Base-by-base conservation (phyloP, 2,113 vertebrate genomes). In the Microcebus griseorufus region DNA sequence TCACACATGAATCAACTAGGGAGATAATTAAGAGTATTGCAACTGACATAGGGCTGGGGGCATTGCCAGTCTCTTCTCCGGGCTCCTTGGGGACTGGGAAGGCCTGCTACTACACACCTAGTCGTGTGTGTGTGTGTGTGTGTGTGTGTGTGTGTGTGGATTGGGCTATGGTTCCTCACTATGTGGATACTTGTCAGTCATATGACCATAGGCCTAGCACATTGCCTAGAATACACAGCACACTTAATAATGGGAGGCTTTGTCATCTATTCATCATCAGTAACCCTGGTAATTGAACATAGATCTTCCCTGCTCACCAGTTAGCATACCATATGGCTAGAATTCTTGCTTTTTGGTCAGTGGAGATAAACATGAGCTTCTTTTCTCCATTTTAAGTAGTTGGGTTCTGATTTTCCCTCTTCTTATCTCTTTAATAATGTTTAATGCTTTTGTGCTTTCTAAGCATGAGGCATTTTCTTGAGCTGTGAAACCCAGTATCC, bases 301-400 rank as follows among this genome's bases (percentile, higher is more conserved):
- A 32, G 18, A 10, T 3, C 67, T 4, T 64, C 51, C 9, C 5
- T 4, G n/a, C 14, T 53, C 58, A 5, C 32, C 0, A 0, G 12
- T 10, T 6, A 72, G 58, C 1, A 0, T 70, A 17, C 53, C 23
- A 12, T 6, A 3, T n/a, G 37, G 25, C 69, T 34, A 8, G 16
- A 34, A 48, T 16, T 18, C 75, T 39, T 69, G 60, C 58, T 23
- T 14, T 60, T 53, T 39, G 39, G 65, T 53, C n/a, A 34, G 42
- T 39, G 34, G 37, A 42, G 34, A 45, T 32, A 11, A 60, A 84
- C 7, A 39, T 4, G 17, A 5, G 42, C 55, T 67, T 25, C 80
- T 67, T 42, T 55, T 85, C 67, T 84, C 42, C n/a, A 11, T 2
- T 0, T 20, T 76, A 60, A 75, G 48, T 29, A 65, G 42, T 5